These are phyloP conservation scores for Euura lappo DNA, from an alignment of 1,140 invertebrate species.

Conservation along the genomic window DNA sequence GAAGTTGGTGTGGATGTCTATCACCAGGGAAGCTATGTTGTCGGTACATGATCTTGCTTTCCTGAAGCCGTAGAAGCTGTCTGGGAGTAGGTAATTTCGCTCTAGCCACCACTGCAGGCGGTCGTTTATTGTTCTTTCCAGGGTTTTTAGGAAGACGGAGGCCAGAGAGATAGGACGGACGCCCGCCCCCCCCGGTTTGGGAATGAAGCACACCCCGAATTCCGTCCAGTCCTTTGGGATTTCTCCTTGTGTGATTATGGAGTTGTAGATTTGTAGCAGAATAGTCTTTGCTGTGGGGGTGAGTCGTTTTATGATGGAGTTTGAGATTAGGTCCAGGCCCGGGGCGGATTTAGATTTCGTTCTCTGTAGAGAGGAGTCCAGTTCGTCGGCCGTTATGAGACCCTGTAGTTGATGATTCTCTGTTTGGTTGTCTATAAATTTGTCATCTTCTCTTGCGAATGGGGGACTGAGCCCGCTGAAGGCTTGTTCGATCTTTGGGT, in stretches of 20 bases:
- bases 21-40: not conserved
- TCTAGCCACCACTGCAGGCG: not conserved
- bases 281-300: not conserved
- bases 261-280: not conserved
- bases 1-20: not conserved
- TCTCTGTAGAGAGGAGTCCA: not conserved
- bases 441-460: not conserved
- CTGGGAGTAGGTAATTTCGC: not conserved
- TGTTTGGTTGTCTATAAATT: not conserved
- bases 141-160: not conserved
- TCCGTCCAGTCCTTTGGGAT: not conserved
- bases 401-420: not conserved
- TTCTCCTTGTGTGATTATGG: not conserved
- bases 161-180: not conserved
- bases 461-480: not conserved
- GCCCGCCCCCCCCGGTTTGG: not conserved
- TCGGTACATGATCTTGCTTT: not conserved
- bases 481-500: not conserved
- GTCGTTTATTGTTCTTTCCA: not conserved
- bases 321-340: not conserved
- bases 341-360: not conserved
- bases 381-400: not conserved
- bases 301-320: not conserved
- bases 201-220: not conserved
- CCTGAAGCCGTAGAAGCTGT: not conserved